Evolutionary conservation across 2,888 invertebrate species (phyloP).

Genomic region (Hermaeophaga mercurialis): DNA sequence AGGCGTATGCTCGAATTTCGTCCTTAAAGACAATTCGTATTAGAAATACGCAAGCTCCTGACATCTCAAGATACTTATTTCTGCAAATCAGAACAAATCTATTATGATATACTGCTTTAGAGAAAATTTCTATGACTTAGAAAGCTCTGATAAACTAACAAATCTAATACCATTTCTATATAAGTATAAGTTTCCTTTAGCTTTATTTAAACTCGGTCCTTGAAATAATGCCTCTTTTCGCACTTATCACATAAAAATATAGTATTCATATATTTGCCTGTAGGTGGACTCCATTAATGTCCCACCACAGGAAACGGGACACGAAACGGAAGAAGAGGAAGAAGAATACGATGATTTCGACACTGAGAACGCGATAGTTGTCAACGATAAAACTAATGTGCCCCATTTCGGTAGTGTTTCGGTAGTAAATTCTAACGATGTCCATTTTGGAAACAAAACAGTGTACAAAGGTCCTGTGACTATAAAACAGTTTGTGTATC

Average conservation of each 20-base stretch:
- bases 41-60: too few species aligned
- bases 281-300: not conserved
- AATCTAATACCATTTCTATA: too few species aligned
- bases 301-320: not conserved
- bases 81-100: too few species aligned
- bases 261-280: too few species aligned
- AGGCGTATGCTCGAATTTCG: too few species aligned
- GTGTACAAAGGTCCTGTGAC: conserved; percentile 79
- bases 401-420: conserved; percentile 64
- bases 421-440: conserved; percentile 71
- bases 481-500: conserved; percentile 73
- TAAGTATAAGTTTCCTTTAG: not conserved
- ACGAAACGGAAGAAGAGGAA: conserved; percentile 21
- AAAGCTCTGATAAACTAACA: too few species aligned
- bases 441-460: conserved; percentile 78
- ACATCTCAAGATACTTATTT: too few species aligned
- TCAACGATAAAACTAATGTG: conserved; percentile 9
- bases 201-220: not conserved
- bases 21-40: too few species aligned
- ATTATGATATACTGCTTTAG: too few species aligned
- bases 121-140: too few species aligned
- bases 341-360: conserved; percentile 16
- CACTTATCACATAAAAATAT: not conserved
- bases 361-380: conserved; percentile 27
- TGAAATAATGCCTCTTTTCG: not conserved